These are phyloP conservation scores for Agrilus planipennis DNA, from an alignment of 1,140 invertebrate genomes.

Conservation along the genomic window DNA sequence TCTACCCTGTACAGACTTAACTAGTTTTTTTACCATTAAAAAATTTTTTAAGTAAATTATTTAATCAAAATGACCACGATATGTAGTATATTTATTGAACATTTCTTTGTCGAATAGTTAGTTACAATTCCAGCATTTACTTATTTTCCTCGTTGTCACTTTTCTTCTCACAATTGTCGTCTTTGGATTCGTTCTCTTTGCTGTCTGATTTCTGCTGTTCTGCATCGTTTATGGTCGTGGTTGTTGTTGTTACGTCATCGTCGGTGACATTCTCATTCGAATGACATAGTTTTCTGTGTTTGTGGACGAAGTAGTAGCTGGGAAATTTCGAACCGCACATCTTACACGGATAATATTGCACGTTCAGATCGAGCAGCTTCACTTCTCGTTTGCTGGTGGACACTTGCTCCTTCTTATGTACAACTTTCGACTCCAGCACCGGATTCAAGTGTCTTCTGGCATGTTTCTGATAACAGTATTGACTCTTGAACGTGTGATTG, in stretches of 20 bases:
- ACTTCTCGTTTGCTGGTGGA: constrained; percentile 39
- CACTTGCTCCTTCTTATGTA: constrained; percentile 13
- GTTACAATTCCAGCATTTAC: no score
- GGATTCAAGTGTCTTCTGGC: constrained; percentile 54
- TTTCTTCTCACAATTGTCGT: no score
- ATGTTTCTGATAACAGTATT: constrained; percentile 72
- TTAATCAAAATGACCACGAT: no score
- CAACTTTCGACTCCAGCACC: constrained; percentile 28
- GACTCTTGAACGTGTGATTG: constrained; percentile 69
- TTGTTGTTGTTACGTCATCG: constrained; percentile 24
- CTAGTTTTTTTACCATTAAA: no score
- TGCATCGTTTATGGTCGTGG: no score
- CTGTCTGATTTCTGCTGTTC: no score
- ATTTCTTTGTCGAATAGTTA: no score
- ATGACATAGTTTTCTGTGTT: constrained; percentile 77
- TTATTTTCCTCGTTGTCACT: no score
- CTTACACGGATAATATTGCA: constrained; percentile 87
- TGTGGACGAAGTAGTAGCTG: constrained; percentile 87
- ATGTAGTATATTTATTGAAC: no score
- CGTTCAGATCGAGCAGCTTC: constrained; percentile 60
- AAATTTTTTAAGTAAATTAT: no score
- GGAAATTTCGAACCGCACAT: constrained; percentile 85
- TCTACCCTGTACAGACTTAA: no score
- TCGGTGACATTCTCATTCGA: constrained; percentile 41
- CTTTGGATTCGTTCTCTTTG: no score